Conservation (phyloP, 2,888 invertebrate species). For the Eristalis pertinax region DNA sequence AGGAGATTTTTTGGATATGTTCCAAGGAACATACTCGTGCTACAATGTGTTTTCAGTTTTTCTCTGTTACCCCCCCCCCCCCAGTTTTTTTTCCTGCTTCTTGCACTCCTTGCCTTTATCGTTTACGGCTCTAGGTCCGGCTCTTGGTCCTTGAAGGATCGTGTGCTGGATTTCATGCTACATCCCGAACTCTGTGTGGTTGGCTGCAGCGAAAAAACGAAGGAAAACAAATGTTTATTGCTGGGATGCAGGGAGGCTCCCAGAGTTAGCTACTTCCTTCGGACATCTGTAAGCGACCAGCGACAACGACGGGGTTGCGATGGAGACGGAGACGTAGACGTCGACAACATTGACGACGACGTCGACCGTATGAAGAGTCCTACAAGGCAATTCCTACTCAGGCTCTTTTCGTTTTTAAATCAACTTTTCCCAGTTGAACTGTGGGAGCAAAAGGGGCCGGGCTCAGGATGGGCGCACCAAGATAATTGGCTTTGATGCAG, state of each 20-base stretch:
- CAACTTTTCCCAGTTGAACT: constrained; percentile 26
- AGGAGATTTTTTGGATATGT: constrained; percentile 50
- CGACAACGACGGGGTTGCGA: not conserved
- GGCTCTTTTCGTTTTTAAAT: constrained; percentile 7
- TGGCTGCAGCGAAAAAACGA: constrained; percentile 14
- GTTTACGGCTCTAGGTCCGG: not conserved
- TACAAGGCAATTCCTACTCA: constrained; percentile 2
- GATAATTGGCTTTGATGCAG: constrained; percentile 70
- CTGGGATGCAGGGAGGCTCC: constrained; percentile 15
- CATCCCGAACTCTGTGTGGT: constrained; percentile 24
- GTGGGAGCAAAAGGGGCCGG: not conserved
- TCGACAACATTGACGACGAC: constrained; percentile 33
- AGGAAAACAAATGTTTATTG: constrained; percentile 62
- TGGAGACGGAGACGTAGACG: not conserved
- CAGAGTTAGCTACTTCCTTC: constrained; percentile 61
- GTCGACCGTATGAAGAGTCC: constrained; percentile 38
- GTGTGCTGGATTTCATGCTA: constrained; percentile 54
- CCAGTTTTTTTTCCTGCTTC: constrained; percentile 20
- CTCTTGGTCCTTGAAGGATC: constrained; percentile 41
- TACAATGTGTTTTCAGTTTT: constrained; percentile 62
- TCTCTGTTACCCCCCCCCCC: not conserved
- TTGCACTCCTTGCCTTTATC: not conserved
- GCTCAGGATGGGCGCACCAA: not conserved
- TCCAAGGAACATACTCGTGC: constrained; percentile 61
- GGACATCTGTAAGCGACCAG: constrained; percentile 65